Evolutionary conservation across 2,797 vertebrate species (phyloP), one percentile per base, ranked within the genome.

Genomic region (Amniataba percoides): DNA sequence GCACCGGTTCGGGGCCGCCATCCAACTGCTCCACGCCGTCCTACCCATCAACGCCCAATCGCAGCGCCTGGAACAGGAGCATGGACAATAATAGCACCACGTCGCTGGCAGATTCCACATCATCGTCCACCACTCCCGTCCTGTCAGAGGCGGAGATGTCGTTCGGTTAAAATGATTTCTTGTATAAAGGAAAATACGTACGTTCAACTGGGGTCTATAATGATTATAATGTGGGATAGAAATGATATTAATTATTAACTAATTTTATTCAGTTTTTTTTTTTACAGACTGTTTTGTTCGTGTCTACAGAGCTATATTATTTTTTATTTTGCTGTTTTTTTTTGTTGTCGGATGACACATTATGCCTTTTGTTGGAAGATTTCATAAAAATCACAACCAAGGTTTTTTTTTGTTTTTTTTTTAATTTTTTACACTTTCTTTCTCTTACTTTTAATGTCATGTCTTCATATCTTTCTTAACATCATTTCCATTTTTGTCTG

Each of bases 1-100:
- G 88, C 80, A 94, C 93, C 0, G 92, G 89, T 61, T 96, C 95
- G 0, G 93, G 90, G 18, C 90, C 93, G 0, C 91, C 94, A 45
- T 96, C 95, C 81, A 94, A 95, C 87, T 95, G 94, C 88, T 96
- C 94, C 88, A 96, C 94, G 0, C 95, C 95, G 7, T 89, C 92
- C 2, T 88, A 83, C 73, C 89, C 87, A 0, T 94, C 94, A 0
- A 90, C 89, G 1, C 94, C 95, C 45, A 86, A 82, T 51, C 92
- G 85, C 36, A 76, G 77, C 83, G 10, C 34, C 21, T 91, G 87
- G 84, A 90, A 88, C 81, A 78, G 76, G 67, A 95, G 91, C 89
- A 80, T 88, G 77, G 93, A 94, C 88, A 93, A 88, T 89, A 93
- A 88, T 89, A 95, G 90, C 86, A 86, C n/a, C 0, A 57, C 71